Evolutionary conservation across 37 sponge, comb jelly and placozoan species (phyloP).

Genomic region (Haliclona indistincta): DNA sequence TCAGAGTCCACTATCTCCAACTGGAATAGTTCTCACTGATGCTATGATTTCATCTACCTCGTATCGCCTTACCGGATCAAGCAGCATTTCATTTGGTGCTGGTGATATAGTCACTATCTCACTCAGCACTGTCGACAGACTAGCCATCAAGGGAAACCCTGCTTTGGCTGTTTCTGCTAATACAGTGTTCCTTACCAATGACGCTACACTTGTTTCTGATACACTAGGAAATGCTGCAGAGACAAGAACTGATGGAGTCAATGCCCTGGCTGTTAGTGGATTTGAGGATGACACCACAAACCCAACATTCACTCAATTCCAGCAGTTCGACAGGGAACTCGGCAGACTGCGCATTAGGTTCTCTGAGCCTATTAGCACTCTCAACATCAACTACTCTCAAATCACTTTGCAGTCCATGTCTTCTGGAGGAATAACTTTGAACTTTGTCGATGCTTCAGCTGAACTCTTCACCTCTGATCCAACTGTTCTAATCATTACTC

Average conservation of each 20-base stretch:
- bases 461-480: conserved; percentile 30
- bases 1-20: conserved; percentile 21
- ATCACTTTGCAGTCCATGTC: conserved; percentile 69
- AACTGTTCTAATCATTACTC: conserved; percentile 40
- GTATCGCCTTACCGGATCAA: conserved; percentile 70
- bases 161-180: conserved; percentile 50
- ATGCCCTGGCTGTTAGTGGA: conserved; percentile 59
- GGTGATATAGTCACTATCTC: conserved; percentile 31
- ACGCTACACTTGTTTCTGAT: conserved; percentile 67
- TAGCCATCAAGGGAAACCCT: conserved; percentile 60
- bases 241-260: conserved; percentile 47
- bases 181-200: conserved; percentile 68
- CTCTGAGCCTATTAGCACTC: conserved; percentile 77
- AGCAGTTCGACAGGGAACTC: conserved; percentile 50
- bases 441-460: conserved; percentile 56
- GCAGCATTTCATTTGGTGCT: conserved; percentile 11
- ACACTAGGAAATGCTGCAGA: conserved; percentile 55
- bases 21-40: conserved; percentile 63
- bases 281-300: conserved; percentile 70
- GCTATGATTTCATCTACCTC: conserved; percentile 30
- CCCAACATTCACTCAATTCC: conserved; percentile 60
- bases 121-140: conserved; percentile 37
- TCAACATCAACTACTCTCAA: conserved; percentile 55
- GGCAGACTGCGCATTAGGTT: conserved; percentile 59
- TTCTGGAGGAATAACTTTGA: conserved; percentile 25